A percentile compares a stretch with the other conserved stretches of the same genome.
phyloP scores from a whole-genome alignment of 30 jellyfish, hydroid and myxozoan genomes.

The Aurelia coerulea region DNA sequence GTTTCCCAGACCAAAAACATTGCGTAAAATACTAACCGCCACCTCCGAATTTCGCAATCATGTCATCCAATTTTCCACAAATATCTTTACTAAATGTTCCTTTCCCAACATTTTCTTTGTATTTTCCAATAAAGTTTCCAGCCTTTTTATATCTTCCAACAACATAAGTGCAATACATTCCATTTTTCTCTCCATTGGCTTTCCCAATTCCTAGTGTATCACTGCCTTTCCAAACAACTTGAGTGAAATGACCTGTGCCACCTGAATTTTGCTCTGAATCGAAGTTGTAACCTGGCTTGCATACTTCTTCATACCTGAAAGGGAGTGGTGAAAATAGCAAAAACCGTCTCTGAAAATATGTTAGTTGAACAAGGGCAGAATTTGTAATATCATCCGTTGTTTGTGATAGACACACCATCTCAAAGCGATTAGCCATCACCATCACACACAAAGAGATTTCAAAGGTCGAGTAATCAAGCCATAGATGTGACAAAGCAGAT shows the following conservation, averaged over 20 bases:
- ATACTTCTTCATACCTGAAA: constrained; percentile 78
- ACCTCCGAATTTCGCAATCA: constrained; percentile 45
- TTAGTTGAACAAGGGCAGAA: no score
- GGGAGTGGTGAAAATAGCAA: neutral
- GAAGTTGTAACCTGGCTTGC: constrained; percentile 83
- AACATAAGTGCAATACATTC: constrained; percentile 79
- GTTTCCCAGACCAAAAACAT: no score
- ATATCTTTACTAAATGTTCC: constrained; percentile 67
- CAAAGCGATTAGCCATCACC: no score
- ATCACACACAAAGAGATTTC: no score
- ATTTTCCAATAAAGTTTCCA: constrained; percentile 76
- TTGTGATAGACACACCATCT: no score
- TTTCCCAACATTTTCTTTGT: constrained; percentile 70
- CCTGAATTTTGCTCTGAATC: constrained; percentile 38
- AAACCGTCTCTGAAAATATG: no score
- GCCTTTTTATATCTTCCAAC: constrained; percentile 89
- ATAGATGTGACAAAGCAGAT: no score
- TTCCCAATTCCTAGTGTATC: constrained; percentile 82
- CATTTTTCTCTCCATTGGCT: constrained; percentile 57
- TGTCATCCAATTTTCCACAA: constrained; percentile 56
- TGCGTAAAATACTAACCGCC: neutral
- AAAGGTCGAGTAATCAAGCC: no score
- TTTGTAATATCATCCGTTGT: no score
- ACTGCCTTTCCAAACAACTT: constrained; percentile 86
- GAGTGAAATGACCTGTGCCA: constrained; percentile 95